Percentiles rank a stretch among this genome's conserved stretches.
phyloP scores from a whole-genome alignment of 2,888 invertebrate species.

The Agelastica alni region DNA sequence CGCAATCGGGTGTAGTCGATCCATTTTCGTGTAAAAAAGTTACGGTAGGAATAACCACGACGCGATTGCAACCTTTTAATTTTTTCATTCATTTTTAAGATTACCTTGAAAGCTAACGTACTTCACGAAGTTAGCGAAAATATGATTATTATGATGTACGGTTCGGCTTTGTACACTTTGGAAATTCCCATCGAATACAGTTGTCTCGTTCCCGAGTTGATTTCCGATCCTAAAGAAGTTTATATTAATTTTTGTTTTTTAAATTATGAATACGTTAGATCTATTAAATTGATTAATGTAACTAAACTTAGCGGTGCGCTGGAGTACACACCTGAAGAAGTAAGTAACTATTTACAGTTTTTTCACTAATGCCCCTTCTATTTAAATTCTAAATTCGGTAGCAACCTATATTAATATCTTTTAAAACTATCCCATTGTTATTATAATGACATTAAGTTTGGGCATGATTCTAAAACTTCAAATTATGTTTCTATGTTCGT shows the following conservation, averaged over 20 bases:
- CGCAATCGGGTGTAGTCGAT: slow-evolving; percentile 1
- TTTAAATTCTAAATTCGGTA: too few relatives aligned
- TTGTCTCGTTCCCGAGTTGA: slow-evolving; percentile 60
- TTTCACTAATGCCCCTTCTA: too few relatives aligned
- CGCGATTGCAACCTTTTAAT: not conserved
- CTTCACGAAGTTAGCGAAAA: slow-evolving; percentile 57
- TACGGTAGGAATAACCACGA: not conserved
- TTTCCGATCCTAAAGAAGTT: slow-evolving; percentile 59
- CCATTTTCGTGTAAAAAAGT: not conserved
- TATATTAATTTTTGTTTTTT: slow-evolving; percentile 64
- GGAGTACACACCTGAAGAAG: slow-evolving; percentile 34
- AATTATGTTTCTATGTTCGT: too few relatives aligned
- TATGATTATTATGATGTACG: slow-evolving; percentile 63
- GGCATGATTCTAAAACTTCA: too few relatives aligned
- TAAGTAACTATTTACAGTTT: too few relatives aligned
- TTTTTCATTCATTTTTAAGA: slow-evolving; percentile 50
- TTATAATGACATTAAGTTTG: too few relatives aligned
- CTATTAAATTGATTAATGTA: slow-evolving; percentile 58
- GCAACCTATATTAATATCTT: too few relatives aligned
- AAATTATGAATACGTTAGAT: slow-evolving; percentile 60
- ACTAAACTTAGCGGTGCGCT: slow-evolving; percentile 59
- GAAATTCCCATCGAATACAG: slow-evolving; percentile 60
- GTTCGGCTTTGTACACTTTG: slow-evolving; percentile 62
- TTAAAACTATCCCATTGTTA: too few relatives aligned
- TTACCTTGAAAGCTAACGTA: slow-evolving; percentile 62